Percentiles rank a stretch among this genome's conserved stretches.
phyloP scores from a whole-genome alignment of 2,888 invertebrate genomes.

The Caenorhabditis sinica region DNA sequence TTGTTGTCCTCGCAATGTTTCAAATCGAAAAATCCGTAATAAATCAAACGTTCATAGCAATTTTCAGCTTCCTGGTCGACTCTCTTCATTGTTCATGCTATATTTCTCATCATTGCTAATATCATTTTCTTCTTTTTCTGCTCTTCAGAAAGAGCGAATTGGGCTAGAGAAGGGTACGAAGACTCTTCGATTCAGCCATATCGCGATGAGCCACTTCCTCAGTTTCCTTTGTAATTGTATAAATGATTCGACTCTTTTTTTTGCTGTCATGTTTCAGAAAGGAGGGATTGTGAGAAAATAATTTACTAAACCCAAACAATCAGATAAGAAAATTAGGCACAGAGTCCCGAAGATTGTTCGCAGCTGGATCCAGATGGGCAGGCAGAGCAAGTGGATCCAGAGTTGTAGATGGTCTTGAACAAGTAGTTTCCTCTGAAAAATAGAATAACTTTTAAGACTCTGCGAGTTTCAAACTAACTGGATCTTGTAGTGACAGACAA shows the following conservation, averaged over 20 bases:
- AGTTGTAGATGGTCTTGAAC: slow-evolving; percentile 36
- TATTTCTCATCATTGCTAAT: slow-evolving; percentile 71
- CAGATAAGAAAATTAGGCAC: slow-evolving; percentile 30
- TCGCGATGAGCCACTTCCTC: slow-evolving; percentile 73
- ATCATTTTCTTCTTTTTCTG: slow-evolving; percentile 72
- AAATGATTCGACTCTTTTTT: slow-evolving; percentile 2
- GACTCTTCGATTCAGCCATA: slow-evolving; percentile 75
- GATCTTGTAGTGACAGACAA: slow-evolving; percentile 65
- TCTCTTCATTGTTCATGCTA: slow-evolving; percentile 73
- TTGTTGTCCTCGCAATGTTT: not conserved
- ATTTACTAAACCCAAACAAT: slow-evolving; percentile 11
- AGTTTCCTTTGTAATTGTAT: slow-evolving; percentile 71
- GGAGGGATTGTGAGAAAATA: not conserved
- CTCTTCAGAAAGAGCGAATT: slow-evolving; percentile 70
- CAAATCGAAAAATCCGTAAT: too few species aligned
- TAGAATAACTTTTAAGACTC: not conserved
- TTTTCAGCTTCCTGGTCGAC: slow-evolving; percentile 72
- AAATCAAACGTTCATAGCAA: too few species aligned
- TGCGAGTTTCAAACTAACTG: slow-evolving; percentile 26
- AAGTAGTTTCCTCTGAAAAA: slow-evolving; percentile 60
- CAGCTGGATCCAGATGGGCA: slow-evolving; percentile 61
- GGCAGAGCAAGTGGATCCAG: slow-evolving; percentile 49
- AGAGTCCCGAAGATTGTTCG: slow-evolving; percentile 53
- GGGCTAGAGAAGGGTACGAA: slow-evolving; percentile 73
- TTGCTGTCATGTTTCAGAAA: not conserved